These are phyloP conservation scores for Pseudopodoces humilis DNA, from an alignment of 2,113 vertebrate species.

Conservation along the genomic window DNA sequence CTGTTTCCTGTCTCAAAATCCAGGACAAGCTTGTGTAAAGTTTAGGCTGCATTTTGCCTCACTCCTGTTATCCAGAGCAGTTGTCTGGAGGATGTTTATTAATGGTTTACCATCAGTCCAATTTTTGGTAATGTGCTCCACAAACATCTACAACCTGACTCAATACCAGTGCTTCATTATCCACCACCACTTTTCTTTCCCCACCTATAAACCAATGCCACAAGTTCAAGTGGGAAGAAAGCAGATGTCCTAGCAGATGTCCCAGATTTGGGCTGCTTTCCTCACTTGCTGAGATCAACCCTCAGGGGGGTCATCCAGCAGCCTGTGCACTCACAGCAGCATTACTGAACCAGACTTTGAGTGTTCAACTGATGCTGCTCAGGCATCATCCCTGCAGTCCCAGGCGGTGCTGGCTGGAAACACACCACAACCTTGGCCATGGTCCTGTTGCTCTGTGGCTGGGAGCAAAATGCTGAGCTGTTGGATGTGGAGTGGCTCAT, in stretches of 20 bases:
- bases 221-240: neutral
- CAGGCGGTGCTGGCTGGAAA: neutral
- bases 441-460: neutral
- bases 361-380: neutral
- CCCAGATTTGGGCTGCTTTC: neutral
- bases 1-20: slow-evolving; percentile 45
- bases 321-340: accelerated
- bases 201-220: neutral
- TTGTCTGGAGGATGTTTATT: neutral
- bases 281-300: neutral
- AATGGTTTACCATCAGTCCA: neutral
- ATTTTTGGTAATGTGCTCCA: accelerated
- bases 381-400: neutral
- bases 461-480: neutral
- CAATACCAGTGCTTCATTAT: neutral
- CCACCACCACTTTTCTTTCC: neutral
- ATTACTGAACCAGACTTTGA: neutral
- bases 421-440: neutral
- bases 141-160: neutral
- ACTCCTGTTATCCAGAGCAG: neutral
- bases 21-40: neutral
- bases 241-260: neutral
- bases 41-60: neutral
- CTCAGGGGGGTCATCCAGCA: neutral
- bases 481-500: neutral